Evolutionary conservation across 2,113 vertebrate genomes (phyloP).

Genomic region (Phrynosoma platyrhinos): DNA sequence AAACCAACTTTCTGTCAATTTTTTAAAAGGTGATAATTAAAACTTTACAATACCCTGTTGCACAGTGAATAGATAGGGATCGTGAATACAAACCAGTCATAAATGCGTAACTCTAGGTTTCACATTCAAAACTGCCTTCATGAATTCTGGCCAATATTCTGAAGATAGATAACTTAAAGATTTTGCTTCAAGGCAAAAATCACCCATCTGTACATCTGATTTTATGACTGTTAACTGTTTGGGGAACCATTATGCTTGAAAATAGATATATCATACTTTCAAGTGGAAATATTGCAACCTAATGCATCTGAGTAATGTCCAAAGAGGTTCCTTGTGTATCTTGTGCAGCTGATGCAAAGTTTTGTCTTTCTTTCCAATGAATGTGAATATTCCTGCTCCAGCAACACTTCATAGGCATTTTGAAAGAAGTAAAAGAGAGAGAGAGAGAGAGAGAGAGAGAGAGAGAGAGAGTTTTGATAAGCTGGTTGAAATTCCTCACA

Average conservation of each 20-base stretch:
- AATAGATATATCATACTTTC: not conserved
- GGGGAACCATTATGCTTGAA: not conserved
- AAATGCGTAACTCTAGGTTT: no score
- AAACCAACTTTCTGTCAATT: no score
- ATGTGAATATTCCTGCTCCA: not conserved
- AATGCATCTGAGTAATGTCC: not conserved
- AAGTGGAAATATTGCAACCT: not conserved
- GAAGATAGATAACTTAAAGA: not conserved
- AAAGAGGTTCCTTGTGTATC: not conserved
- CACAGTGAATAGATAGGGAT: no score
- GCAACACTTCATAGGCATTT: not conserved
- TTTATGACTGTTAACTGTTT: not conserved
- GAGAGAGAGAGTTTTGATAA: not conserved
- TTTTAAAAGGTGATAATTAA: no score
- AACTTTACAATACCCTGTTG: no score
- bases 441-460: not conserved
- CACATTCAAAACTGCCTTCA: no score
- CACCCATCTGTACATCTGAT: not conserved
- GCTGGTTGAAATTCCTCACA: not conserved
- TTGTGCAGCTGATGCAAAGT: not conserved
- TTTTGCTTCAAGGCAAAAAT: not conserved
- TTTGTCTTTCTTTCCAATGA: not conserved
- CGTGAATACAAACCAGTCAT: no score
- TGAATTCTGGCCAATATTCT: not conserved
- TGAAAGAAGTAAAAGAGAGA: not conserved